Evolutionary conservation across 2,113 vertebrate species (phyloP).

Genomic region (Tragelaphus imberbis): DNA sequence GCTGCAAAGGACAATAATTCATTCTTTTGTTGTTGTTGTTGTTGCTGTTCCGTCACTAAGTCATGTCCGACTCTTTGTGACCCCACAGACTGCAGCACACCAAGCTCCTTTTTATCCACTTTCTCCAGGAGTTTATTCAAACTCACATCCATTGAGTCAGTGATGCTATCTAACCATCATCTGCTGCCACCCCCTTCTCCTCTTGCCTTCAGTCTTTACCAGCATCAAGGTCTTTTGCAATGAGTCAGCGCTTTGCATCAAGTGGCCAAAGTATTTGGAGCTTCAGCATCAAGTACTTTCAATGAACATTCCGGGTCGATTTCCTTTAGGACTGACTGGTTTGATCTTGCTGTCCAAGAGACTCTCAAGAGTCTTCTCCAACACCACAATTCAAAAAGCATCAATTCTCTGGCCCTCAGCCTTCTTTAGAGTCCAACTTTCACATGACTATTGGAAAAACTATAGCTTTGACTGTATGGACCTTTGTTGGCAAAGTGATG

Average conservation of each 20-base stretch:
- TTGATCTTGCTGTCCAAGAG: not conserved
- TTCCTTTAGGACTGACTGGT: not conserved
- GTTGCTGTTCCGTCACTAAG: not conserved
- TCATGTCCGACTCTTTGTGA: not conserved
- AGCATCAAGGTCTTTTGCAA: not conserved
- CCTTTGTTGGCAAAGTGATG: not conserved
- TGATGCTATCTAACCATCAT: not conserved
- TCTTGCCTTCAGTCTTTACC: not conserved
- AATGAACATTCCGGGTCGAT: not conserved
- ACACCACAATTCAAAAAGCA: not conserved
- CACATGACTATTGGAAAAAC: not conserved
- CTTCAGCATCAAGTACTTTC: not conserved
- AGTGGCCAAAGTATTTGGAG: not conserved
- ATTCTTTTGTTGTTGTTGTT: not conserved
- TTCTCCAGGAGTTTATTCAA: not conserved
- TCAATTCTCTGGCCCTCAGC: not conserved
- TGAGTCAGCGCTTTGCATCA: not conserved
- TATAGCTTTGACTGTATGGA: not conserved
- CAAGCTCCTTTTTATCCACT: not conserved
- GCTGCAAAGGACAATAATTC: not conserved
- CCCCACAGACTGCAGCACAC: fast-evolving
- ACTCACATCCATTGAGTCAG: not conserved
- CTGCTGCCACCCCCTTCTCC: not conserved
- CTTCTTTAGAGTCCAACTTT: not conserved
- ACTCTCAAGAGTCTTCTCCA: not conserved